Base-by-base conservation (phyloP, 2,888 invertebrate genomes). In the Trilocha varians region DNA sequence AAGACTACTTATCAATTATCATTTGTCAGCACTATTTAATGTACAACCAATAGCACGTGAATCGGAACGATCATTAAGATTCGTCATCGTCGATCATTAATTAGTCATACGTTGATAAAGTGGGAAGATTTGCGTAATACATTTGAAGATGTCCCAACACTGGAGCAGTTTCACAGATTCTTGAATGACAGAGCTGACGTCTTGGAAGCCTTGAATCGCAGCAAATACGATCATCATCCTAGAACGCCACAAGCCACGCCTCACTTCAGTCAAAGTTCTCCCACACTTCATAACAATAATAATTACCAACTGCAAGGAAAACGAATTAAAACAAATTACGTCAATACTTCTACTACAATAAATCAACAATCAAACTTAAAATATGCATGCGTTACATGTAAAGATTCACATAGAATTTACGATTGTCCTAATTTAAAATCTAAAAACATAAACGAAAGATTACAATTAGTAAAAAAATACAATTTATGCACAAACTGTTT, bases 91-190 rank as follows among this genome's bases (percentile, higher is more conserved):
- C 18, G 43, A 46, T 32, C 53, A 35, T 36, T 55, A 32, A 55
- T 55, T 32, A 38, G 6, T 3, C 17, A 17, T 6, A 54, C 56
- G 2, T 33, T 13, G 4, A 9, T 34, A 1, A 51, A 52, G 35
- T 53, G 53, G 55, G 55, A 53, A 37, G 53, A 55, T 14, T 15
- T 5, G 3, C 13, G 35, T 4, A 35, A 35, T 35, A 13, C 32
- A 1, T 34, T 36, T 5, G 9, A 16, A n/a, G 36, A 53, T 25
- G 16, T 43, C 2, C 55, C 52, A n/a, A 52, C 37, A 1, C 46
- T 57, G 36, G 45, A 52, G 3, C 46, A 51, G 33, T 57, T 60
- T 32, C 35, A 47, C 34, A 49, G 48, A 33, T 53, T 56, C 38
- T 13, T 56, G 5, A 53, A 35, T 8, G 48, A 55, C 34, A 49